Percentiles rank a stretch among this genome's conserved stretches.
These are phyloP conservation scores for Campoplex capitator DNA, from an alignment of 2,888 invertebrate genomes.

Conservation along the genomic window DNA sequence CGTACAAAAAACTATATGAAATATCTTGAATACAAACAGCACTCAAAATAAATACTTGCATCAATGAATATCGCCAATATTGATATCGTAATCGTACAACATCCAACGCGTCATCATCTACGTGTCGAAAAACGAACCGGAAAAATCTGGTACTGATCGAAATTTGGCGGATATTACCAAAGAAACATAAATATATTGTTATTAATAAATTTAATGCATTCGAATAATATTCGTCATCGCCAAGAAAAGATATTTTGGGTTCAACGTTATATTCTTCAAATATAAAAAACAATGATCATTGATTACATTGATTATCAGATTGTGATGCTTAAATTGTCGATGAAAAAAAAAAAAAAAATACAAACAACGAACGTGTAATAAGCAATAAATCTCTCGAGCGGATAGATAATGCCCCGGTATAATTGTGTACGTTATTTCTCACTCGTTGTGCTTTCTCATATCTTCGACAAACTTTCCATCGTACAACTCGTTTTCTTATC, in stretches of 20 bases:
- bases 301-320: not conserved
- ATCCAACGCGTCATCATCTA: constrained; percentile 44
- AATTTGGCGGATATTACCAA: not conserved
- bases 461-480: constrained; percentile 72
- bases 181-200: not conserved
- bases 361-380: not conserved
- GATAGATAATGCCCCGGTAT: not conserved
- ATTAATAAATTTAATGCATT: not conserved
- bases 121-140: not conserved
- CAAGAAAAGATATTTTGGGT: not conserved
- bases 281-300: not conserved
- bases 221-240: not conserved
- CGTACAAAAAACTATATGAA: not conserved
- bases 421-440: constrained; percentile 4
- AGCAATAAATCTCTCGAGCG: constrained; percentile 11
- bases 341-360: not conserved
- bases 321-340: not conserved
- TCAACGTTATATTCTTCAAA: not conserved
- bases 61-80: not conserved
- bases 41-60: not conserved
- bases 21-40: not conserved
- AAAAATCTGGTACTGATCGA: not conserved
- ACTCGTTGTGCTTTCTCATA: constrained; percentile 55
- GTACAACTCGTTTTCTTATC: constrained; percentile 69
- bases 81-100: constrained; percentile 31